Conservation (phyloP, 1,140 invertebrate genomes). For the Drosophila truncata region DNA sequence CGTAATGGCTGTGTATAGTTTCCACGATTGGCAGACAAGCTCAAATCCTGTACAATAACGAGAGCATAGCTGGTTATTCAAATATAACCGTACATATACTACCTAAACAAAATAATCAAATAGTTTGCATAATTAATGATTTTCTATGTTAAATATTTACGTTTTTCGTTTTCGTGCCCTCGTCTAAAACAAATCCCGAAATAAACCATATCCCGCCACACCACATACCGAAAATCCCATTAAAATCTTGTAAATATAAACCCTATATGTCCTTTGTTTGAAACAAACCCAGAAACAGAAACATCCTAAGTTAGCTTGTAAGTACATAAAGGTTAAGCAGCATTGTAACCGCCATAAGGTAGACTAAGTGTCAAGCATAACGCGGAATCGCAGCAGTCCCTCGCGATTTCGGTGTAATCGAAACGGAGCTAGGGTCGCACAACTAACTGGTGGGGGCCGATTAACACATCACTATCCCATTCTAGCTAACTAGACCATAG, state of each 20-base stretch:
- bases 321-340: slow-evolving; percentile 16
- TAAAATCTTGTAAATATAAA: slow-evolving; percentile 74
- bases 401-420: slow-evolving; percentile 56
- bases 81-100: slow-evolving; percentile 32
- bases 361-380: slow-evolving; percentile 3
- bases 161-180: slow-evolving; percentile 82
- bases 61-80: slow-evolving; percentile 64
- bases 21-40: slow-evolving; percentile 65
- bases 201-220: slow-evolving; percentile 47
- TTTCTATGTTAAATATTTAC: slow-evolving; percentile 79
- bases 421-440: slow-evolving; percentile 40
- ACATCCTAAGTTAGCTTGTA: slow-evolving; percentile 41
- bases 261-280: slow-evolving; percentile 83
- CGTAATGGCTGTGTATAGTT: slow-evolving; percentile 49
- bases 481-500: slow-evolving; percentile 58
- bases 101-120: slow-evolving; percentile 69
- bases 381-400: slow-evolving; percentile 9
- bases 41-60: slow-evolving; percentile 38
- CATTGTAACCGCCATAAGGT: slow-evolving; percentile 13
- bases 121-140: slow-evolving; percentile 82
- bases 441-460: slow-evolving; percentile 30
- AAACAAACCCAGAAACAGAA: slow-evolving; percentile 55
- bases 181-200: slow-evolving; percentile 78
- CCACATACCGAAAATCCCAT: slow-evolving; percentile 58
- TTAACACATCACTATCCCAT: slow-evolving; percentile 44